phyloP scores from a whole-genome alignment of 2,113 vertebrate species.

The Muntiacus reevesi region DNA sequence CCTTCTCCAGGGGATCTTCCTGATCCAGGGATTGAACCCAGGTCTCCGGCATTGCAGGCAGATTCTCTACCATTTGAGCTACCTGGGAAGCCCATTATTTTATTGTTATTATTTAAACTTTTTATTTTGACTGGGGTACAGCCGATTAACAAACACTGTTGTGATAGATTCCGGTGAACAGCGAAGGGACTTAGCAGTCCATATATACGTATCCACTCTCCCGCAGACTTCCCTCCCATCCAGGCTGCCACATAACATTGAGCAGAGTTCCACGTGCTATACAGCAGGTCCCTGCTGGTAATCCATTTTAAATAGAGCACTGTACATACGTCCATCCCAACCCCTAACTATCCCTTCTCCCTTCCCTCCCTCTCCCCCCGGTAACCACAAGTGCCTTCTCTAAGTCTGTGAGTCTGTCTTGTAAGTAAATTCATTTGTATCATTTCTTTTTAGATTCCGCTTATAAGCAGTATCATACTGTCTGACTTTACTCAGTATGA shows the following conservation, averaged over 20 bases:
- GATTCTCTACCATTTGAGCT: neutral
- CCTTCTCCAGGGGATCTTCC: neutral
- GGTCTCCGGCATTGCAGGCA: neutral
- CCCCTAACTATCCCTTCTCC: neutral
- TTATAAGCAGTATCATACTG: neutral
- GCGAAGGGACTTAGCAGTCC: neutral
- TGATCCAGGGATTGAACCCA: neutral
- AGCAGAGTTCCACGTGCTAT: neutral
- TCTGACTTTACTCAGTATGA: neutral
- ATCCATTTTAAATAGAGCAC: neutral
- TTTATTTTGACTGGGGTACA: neutral
- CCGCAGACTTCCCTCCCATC: neutral
- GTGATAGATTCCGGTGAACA: neutral
- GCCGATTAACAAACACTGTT: neutral
- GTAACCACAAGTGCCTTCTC: neutral
- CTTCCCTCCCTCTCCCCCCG: fast-evolving
- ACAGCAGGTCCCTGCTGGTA: neutral
- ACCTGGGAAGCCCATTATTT: neutral
- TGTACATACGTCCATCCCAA: neutral
- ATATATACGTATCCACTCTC: neutral
- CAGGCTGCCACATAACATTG: neutral
- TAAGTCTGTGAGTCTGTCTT: neutral
- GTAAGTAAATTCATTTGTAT: neutral
- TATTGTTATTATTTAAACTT: neutral
- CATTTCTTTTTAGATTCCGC: neutral